phyloP scores from a whole-genome alignment of 2,797 vertebrate genomes.

The Coendou prehensilis region DNA sequence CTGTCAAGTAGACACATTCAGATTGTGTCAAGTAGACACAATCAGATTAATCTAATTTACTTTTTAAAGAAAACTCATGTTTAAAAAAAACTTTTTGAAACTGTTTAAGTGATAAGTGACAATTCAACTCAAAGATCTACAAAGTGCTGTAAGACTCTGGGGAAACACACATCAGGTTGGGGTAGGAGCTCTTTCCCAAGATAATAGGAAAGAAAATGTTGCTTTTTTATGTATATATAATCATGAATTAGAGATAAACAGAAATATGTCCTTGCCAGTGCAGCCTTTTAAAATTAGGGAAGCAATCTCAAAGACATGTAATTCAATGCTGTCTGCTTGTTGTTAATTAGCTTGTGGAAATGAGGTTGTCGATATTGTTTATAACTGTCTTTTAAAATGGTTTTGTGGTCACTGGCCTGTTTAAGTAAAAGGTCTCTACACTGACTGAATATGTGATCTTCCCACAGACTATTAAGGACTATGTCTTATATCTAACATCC shows the following conservation, averaged over 20 bases:
- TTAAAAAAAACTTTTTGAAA: not conserved
- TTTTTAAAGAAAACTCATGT: not conserved
- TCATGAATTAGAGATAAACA: not conserved
- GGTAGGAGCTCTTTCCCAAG: not conserved
- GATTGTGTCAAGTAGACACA: not conserved
- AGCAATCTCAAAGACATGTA: not conserved
- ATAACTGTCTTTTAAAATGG: constrained; percentile 61
- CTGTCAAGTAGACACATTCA: not conserved
- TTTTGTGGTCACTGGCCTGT: constrained; percentile 55
- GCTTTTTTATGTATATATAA: not conserved
- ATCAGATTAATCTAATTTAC: not conserved
- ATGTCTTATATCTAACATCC: not conserved
- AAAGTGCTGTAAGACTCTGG: not conserved
- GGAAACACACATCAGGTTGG: fast-evolving
- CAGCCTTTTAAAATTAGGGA: not conserved
- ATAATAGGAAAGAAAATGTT: not conserved
- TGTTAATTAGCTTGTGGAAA: constrained; percentile 72
- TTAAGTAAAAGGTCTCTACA: constrained; percentile 64
- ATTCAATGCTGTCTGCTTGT: constrained; percentile 17
- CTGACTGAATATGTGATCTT: constrained; percentile 45
- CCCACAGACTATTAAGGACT: constrained; percentile 33
- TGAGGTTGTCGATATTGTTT: constrained; percentile 39
- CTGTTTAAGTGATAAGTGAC: not conserved
- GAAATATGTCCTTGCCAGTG: not conserved
- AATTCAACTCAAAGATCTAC: not conserved